phyloP scores from a whole-genome alignment of 2,113 vertebrate genomes.

The Nycticorax nycticorax region DNA sequence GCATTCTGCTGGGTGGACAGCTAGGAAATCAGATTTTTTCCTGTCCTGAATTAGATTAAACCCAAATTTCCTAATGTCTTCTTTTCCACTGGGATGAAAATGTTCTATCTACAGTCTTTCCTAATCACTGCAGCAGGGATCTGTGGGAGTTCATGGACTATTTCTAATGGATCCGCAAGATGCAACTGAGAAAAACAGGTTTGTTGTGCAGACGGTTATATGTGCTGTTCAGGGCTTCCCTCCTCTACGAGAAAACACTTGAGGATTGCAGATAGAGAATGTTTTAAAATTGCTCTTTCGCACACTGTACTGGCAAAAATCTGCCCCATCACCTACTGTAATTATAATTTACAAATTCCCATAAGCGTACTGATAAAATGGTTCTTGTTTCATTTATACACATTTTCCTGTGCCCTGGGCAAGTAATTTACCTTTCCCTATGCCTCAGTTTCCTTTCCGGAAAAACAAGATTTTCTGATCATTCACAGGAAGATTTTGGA shows the following conservation, averaged over 20 bases:
- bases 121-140: conserved; percentile 19
- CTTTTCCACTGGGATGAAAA: conserved; percentile 22
- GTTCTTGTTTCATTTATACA: neutral
- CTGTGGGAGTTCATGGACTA: conserved; percentile 17
- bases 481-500: conserved; percentile 2
- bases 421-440: neutral
- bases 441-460: conserved; percentile 27
- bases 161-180: conserved; percentile 32
- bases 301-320: neutral
- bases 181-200: neutral
- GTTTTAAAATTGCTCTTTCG: conserved; percentile 17
- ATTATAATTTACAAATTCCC: neutral
- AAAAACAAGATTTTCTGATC: neutral
- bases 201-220: neutral
- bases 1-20: neutral
- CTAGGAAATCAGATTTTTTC: conserved; percentile 1
- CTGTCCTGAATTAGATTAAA: neutral
- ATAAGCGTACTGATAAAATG: neutral
- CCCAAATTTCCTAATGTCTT: conserved; percentile 8
- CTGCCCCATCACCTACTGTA: neutral
- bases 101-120: neutral
- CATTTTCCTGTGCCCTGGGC: neutral
- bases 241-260: neutral
- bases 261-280: neutral
- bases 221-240: neutral